Base-by-base conservation (phyloP, 2,888 invertebrate genomes). In the Pollenia angustigena region DNA sequence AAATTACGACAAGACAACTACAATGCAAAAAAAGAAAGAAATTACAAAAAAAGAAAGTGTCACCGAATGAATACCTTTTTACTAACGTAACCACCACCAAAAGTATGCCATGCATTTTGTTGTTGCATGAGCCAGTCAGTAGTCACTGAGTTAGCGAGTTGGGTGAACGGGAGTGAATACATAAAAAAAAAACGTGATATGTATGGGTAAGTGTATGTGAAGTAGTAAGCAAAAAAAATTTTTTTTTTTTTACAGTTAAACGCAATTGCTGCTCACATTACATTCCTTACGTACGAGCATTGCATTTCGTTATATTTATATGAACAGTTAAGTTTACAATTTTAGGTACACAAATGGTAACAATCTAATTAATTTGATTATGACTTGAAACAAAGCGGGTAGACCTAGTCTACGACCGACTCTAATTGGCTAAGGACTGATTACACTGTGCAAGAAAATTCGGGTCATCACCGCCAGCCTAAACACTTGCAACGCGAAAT, bases 191-290 rank as follows among this genome's bases (percentile, higher is more conserved):
- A 18, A 40, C 9, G 11, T 44, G 42, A 14, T 18, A 44, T 42
- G 14, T 32, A 46, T 58, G 16, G 32, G n/a, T 18, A 2, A 10
- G 4, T 56, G 48, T 56, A n/a, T 66, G 46, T 69, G 12, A 14
- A 50, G 66, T 58, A 46, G 44, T 56, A 74, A 60, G 54, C 23
- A 72, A 64, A 44, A 32, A 74, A n/a, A n/a, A n/a, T n/a, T n/a
- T 68, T 82, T 40, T 64, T 80, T 68, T 76, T 80, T 75, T 81
- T 75, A 71, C 69, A 75, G 46, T 89, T 90, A 89, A 92, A 91
- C 90, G 91, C 91, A 91, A 91, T 90, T 90, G 91, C 89, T 91
- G 91, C 90, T 92, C 89, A 90, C 90, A 92, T 91, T 92, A 91
- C 81, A 85, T 69, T 72, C 50, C 69, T 81, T 60, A 72, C 66